phyloP scores from a whole-genome alignment of 2,797 vertebrate genomes.

The Fistularia commersonii region DNA sequence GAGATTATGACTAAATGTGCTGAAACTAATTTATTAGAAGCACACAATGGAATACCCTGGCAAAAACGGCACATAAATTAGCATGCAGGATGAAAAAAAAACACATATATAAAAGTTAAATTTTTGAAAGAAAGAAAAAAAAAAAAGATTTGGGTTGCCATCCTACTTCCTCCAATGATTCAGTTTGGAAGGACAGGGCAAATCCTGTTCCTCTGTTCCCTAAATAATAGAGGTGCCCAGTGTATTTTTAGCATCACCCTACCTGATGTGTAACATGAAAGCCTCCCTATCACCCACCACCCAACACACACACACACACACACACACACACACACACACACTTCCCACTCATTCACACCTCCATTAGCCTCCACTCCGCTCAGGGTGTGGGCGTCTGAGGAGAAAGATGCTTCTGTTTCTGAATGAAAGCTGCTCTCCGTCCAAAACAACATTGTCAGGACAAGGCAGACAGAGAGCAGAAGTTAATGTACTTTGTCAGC shows the following conservation, averaged over 20 bases:
- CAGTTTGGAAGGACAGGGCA: constrained; percentile 29
- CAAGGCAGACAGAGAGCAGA: constrained; percentile 69
- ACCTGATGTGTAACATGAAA: constrained; percentile 41
- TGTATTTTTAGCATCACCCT: constrained; percentile 54
- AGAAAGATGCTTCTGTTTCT: constrained; percentile 68
- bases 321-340: too few relatives aligned
- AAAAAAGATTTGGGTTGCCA: background rate
- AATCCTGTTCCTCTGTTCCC: constrained; percentile 29
- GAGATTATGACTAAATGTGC: too few relatives aligned
- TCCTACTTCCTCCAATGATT: background rate
- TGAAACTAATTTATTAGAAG: too few relatives aligned
- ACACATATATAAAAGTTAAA: too few relatives aligned
- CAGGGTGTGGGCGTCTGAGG: constrained; percentile 18
- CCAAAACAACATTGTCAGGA: constrained; percentile 71
- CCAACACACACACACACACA: too few relatives aligned
- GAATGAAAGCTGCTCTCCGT: constrained; percentile 64
- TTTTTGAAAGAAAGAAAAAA: background rate
- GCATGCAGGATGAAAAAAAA: too few relatives aligned
- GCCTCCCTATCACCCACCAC: constrained; percentile 6
- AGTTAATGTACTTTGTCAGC: constrained; percentile 83
- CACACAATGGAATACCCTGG: too few relatives aligned
- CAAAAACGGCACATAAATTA: too few relatives aligned
- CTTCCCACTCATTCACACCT: constrained; percentile 47
- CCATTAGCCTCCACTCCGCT: constrained; percentile 16
- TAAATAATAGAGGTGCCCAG: constrained; percentile 57